Evolutionary conservation across 2,797 vertebrate species (phyloP).

Genomic region (Lophotriccus pileatus): DNA sequence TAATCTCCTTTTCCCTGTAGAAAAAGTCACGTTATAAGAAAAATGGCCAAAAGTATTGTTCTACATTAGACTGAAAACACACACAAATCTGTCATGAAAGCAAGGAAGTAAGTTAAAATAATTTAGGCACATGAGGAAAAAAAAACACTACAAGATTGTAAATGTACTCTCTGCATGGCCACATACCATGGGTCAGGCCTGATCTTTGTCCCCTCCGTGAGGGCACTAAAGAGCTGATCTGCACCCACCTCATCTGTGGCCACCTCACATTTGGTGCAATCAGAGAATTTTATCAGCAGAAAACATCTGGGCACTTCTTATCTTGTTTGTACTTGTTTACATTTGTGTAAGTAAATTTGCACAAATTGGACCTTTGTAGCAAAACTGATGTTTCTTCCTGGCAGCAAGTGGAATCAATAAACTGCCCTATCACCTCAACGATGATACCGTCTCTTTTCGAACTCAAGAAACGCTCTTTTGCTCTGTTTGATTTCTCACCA

Average conservation of each 20-base stretch:
- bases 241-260: background rate
- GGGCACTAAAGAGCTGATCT: background rate
- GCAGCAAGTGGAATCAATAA: background rate
- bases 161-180: background rate
- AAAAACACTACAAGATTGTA: background rate
- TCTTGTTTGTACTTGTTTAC: background rate
- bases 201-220: background rate
- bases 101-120: background rate
- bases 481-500: slow-evolving; percentile 37
- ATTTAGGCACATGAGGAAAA: background rate
- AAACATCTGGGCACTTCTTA: background rate
- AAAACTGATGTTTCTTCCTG: background rate
- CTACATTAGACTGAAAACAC: background rate
- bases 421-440: background rate
- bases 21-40: background rate
- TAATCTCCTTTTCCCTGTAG: background rate
- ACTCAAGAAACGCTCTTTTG: background rate
- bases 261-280: background rate
- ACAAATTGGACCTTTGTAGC: background rate
- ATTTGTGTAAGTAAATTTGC: background rate
- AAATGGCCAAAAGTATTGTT: background rate
- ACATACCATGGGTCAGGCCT: background rate
- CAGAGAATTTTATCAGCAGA: background rate
- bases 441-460: background rate
- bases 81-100: background rate